Evolutionary conservation across 2,113 vertebrate genomes (phyloP).

Genomic region (Urocitellus parryii): DNA sequence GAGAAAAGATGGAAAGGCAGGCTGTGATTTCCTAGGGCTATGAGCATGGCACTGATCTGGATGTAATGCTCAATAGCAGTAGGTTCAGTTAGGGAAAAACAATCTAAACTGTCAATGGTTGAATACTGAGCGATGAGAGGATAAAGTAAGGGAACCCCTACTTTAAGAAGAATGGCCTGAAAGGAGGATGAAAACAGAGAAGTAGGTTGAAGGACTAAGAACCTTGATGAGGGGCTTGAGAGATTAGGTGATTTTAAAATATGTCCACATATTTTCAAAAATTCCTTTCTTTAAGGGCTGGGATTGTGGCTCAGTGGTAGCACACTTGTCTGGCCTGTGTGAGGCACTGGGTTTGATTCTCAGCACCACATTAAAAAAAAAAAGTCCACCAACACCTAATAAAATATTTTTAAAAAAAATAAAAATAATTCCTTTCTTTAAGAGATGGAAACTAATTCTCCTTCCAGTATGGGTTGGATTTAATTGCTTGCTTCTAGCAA

Average conservation of each 20-base stretch:
- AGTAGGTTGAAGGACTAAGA: neutral
- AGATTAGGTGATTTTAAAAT: neutral
- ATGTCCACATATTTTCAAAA: neutral
- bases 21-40: neutral
- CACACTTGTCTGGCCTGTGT: too few relatives aligned
- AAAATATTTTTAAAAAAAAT: too few relatives aligned
- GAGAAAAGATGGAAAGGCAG: neutral
- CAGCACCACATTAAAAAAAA: too few relatives aligned
- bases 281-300: conserved; percentile 5
- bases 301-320: too few relatives aligned
- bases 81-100: neutral
- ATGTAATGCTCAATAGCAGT: neutral
- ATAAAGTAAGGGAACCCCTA: neutral
- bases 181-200: neutral
- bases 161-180: neutral
- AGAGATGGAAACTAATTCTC: neutral
- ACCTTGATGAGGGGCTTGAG: neutral
- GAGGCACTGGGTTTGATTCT: too few relatives aligned
- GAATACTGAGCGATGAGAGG: neutral
- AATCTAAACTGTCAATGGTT: neutral
- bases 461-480: neutral
- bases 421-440: conserved; percentile 6
- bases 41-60: neutral
- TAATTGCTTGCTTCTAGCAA: neutral
- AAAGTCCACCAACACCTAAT: too few relatives aligned